Evolutionary conservation across 2,888 invertebrate species (phyloP), one percentile per base, ranked within the genome.

Genomic region (Melieria omissa): DNA sequence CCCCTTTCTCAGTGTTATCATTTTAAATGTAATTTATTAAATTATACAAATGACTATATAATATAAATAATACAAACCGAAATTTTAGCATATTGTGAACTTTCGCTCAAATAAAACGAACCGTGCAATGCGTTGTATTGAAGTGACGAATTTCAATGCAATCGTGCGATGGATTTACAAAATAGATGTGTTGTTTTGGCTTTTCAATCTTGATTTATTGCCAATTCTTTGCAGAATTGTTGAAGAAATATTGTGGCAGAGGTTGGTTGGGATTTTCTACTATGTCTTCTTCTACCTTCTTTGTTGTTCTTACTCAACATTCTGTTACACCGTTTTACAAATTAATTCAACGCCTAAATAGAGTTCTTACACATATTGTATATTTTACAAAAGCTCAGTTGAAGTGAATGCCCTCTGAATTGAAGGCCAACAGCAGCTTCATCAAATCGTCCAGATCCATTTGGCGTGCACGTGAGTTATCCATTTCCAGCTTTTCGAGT

Each of bases 391-490:
- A 29, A 29, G 29, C 29, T 16, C 62, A 69, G 6, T 69, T 84
- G 49, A 99, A 99, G 89, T 99, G 98, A 85, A 99, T 93, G 81
- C 97, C 98, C 86, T 93, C 93, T 68, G 91, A 90, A 88, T 99
- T 99, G 85, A 98, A 98, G 52, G 92, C 93, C 86, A 94, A 91
- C 80, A 98, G 88, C 71, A 98, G 88, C 76, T 89, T 90, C 88
- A 98, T 93, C 84, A 99, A 99, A 85, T 99, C 98, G 88, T 99
- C 98, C 78, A 95, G 93, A 83, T 98, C 97, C 98, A 99, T 96
- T 5, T 92, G 93, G 80, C 99, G 89, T 0, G 99, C 96, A 82
- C 99, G 90, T 86, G 92, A 92, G 78, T 93, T 90, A 69, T 92
- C 92, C 81, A 93, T 93, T 75, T 90, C 90, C 72, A 90, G 89